Conservation (phyloP, 2,113 vertebrate genomes). For the Elaphurus davidianus region DNA sequence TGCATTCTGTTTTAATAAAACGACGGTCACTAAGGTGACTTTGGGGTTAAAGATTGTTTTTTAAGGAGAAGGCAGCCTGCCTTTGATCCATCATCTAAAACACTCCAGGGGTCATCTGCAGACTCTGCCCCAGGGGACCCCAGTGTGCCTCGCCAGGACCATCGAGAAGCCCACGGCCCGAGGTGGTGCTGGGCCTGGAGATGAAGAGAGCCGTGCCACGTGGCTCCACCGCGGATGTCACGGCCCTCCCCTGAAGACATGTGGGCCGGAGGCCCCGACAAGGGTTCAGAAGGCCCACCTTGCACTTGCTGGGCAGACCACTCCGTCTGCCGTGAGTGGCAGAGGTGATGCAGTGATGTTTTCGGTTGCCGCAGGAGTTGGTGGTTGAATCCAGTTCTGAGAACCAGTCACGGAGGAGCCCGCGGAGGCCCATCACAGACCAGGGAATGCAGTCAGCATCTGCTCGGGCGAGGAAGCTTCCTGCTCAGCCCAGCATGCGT, state of each 20-base stretch:
- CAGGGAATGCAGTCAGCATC: background rate
- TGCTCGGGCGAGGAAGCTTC: constrained; percentile 30
- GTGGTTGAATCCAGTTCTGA: constrained; percentile 6
- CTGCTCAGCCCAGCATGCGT: background rate
- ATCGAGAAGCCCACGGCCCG: background rate
- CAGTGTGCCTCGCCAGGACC: background rate
- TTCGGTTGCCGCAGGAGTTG: constrained; percentile 30
- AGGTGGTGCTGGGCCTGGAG: constrained; percentile 24
- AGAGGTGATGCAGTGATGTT: background rate
- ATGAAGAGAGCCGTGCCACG: background rate
- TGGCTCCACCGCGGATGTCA: background rate
- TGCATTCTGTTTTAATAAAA: background rate
- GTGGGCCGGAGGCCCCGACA: background rate
- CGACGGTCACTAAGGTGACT: background rate
- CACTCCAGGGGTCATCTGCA: background rate
- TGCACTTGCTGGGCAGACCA: background rate
- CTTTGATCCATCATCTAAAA: background rate
- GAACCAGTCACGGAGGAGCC: background rate
- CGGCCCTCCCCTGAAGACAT: background rate
- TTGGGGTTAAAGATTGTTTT: background rate
- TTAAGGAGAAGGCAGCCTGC: constrained; percentile 14
- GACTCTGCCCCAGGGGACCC: background rate
- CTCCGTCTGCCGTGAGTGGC: background rate
- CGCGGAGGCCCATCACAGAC: background rate
- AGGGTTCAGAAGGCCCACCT: background rate